phyloP scores from a whole-genome alignment of 2,888 invertebrate genomes.

The Ichneumon xanthorius region DNA sequence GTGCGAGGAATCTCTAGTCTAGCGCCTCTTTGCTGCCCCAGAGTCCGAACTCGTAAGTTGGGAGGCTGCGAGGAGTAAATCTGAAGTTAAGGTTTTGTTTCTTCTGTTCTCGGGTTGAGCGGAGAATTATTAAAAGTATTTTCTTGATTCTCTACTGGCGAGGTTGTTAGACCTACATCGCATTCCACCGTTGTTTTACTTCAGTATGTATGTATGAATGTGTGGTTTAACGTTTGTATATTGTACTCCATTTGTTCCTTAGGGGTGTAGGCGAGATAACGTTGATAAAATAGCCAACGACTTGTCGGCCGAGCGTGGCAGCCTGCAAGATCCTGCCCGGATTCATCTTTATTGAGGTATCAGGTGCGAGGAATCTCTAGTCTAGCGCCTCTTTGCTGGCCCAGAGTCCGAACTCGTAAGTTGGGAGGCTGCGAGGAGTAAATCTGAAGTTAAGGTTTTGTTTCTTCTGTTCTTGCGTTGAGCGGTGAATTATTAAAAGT shows the following conservation, averaged over 20 bases:
- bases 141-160: slow-evolving; percentile 14
- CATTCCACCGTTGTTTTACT: slow-evolving; percentile 19
- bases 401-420: background rate
- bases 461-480: no score
- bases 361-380: slow-evolving; percentile 31
- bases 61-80: no score
- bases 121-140: no score
- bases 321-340: slow-evolving; percentile 26
- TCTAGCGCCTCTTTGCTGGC: background rate
- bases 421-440: no score
- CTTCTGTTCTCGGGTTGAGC: no score
- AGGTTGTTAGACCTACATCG: slow-evolving; percentile 37
- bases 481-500: no score
- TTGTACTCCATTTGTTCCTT: background rate
- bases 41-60: background rate
- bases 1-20: slow-evolving; percentile 17
- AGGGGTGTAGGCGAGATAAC: slow-evolving; percentile 35
- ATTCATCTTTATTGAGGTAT: slow-evolving; percentile 50
- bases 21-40: background rate
- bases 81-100: no score
- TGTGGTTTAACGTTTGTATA: slow-evolving; percentile 2
- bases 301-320: slow-evolving; percentile 54
- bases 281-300: slow-evolving; percentile 52
- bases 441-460: no score
- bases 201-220: background rate